Base-by-base conservation (phyloP, 2,888 invertebrate species). In the Phlogophora meticulosa region DNA sequence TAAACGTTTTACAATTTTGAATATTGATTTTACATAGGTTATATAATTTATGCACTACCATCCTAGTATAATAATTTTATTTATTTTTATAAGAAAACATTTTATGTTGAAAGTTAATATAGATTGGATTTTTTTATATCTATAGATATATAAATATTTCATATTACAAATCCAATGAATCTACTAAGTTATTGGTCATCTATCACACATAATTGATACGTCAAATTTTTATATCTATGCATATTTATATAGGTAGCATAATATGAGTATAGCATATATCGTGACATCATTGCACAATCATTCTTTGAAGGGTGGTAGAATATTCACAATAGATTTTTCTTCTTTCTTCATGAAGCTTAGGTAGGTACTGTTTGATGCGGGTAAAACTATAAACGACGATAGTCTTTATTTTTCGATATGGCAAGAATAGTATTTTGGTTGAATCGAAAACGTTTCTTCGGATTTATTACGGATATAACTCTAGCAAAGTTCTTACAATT, bases 121-220 rank as follows among this genome's bases (percentile, higher is more conserved):
- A 76, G 46, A 51, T 64, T 73, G 42, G 36, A 22, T 70, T 75
- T 68, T 64, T 68, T 67, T 72, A 81, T 76, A 76, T 75, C 70
- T 76, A 77, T 68, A 80, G 77, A 72, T 82, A 84, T 85, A 82
- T 83, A 84, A 76, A 78, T 83, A 76, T 77, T 76, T 80, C 75
- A 72, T 82, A 82, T 65, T 69, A 79, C 82, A 81, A 85, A 82
- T 87, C 81, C 84, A 86, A 83, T 83, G 81, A 81, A 81, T 84
- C 86, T 90, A 89, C 83, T 86, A 85, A 86, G 85, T 87, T 90
- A 89, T 92, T 93, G 93, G 94, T 94, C 93, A 90, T 90, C 93
- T 93, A 93, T 93, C 92, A 94, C 93, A 92, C 91, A 88, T 88
- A 90, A 92, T 91, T 93, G 91, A 92, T 91, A 91, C 88, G 87